These are phyloP conservation scores for Antechinus stuartii DNA, from an alignment of 2,113 vertebrate species.

Conservation along the genomic window DNA sequence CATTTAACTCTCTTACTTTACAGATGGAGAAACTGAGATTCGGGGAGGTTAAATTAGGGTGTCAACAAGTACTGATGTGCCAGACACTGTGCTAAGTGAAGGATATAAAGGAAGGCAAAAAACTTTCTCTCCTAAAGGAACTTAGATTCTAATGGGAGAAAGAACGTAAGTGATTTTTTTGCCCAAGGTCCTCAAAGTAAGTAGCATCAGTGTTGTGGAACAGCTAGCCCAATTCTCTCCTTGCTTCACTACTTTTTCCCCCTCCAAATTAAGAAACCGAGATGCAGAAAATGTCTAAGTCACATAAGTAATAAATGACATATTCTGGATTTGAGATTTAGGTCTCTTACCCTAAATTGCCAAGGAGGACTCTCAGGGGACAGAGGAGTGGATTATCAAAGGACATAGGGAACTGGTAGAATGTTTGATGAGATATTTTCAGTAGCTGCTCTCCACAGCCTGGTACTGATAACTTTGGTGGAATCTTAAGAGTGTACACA, in stretches of 20 bases:
- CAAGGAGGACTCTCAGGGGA: neutral
- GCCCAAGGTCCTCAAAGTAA: neutral
- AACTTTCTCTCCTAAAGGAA: neutral
- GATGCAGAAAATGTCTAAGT: neutral
- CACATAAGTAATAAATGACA: neutral
- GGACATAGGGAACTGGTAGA: neutral
- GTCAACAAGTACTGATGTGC: neutral
- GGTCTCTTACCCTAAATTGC: neutral
- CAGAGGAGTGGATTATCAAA: neutral
- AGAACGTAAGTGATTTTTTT: neutral
- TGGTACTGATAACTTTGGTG: neutral
- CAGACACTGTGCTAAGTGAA: neutral
- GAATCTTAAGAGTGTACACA: conserved; percentile 38
- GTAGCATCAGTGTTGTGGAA: neutral
- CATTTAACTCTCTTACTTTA: neutral
- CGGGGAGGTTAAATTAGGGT: neutral
- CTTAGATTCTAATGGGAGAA: neutral
- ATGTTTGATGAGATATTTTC: neutral
- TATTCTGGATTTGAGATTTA: neutral
- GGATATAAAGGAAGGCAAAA: neutral
- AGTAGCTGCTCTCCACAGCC: neutral
- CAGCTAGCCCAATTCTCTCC: neutral
- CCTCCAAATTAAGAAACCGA: neutral
- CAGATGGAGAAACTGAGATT: neutral
- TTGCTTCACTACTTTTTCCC: neutral